These are phyloP conservation scores for Metellina segmentata DNA, from an alignment of 2,888 invertebrate genomes.

Conservation along the genomic window DNA sequence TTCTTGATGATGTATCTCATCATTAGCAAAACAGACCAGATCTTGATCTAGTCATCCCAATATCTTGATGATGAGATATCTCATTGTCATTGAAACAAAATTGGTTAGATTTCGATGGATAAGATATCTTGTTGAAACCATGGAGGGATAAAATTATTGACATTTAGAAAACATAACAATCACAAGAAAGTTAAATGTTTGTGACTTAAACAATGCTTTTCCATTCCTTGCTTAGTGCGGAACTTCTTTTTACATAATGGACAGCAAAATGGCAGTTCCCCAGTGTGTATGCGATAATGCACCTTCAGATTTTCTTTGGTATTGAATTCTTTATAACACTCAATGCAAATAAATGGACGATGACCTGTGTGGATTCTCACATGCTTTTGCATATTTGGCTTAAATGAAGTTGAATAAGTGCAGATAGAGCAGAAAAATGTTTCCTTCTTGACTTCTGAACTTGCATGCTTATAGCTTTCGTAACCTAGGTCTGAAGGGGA, in stretches of 20 bases:
- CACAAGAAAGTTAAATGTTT: background rate
- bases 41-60: too few species aligned
- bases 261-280: constrained; percentile 29
- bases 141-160: background rate
- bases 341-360: constrained; percentile 27
- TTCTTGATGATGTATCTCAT: too few species aligned
- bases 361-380: constrained; percentile 31
- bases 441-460: constrained; percentile 4
- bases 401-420: constrained; percentile 16
- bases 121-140: background rate
- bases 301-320: constrained; percentile 47
- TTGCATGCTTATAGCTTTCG: background rate
- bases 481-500: background rate
- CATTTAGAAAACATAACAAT: background rate
- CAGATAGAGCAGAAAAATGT: constrained; percentile 22
- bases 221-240: constrained; percentile 19
- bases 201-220: constrained; percentile 10
- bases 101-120: too few species aligned
- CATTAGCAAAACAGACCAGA: too few species aligned
- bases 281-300: constrained; percentile 44
- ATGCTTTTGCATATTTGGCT: constrained; percentile 33
- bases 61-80: too few species aligned
- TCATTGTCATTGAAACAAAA: too few species aligned
- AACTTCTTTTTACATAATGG: constrained; percentile 22
- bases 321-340: constrained; percentile 19